A percentile compares a stretch with the other conserved stretches of the same genome.
phyloP scores from a whole-genome alignment of 2,113 vertebrate genomes.

The Pseudorectes ferrugineus region DNA sequence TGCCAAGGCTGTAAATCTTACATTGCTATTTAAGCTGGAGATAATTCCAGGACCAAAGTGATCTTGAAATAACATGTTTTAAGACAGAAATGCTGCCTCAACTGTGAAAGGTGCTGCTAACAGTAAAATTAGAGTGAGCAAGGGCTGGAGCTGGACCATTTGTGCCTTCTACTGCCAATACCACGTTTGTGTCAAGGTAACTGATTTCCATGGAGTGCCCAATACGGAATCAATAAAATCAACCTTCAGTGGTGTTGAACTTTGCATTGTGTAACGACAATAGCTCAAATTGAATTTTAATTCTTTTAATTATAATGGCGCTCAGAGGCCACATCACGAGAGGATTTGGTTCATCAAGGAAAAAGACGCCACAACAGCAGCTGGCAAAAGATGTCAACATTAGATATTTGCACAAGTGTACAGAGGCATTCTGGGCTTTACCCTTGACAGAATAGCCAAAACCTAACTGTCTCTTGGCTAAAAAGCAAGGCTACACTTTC shows the following conservation, averaged over 20 bases:
- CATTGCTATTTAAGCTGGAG: not conserved
- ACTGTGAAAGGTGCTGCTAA: not conserved
- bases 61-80: not conserved
- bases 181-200: conserved; percentile 2
- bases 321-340: conserved; percentile 33
- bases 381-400: conserved; percentile 47
- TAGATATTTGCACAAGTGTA: conserved; percentile 39
- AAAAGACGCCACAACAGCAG: conserved; percentile 36
- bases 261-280: conserved; percentile 55
- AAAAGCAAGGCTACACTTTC: not conserved
- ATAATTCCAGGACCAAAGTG: not conserved
- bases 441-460: not conserved
- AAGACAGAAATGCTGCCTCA: not conserved
- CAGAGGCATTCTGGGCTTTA: not conserved
- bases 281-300: conserved; percentile 58
- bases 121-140: not conserved
- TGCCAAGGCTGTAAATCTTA: not conserved
- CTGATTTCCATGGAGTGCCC: conserved; percentile 32
- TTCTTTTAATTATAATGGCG: conserved; percentile 38
- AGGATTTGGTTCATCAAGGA: conserved; percentile 45
- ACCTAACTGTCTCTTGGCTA: not conserved
- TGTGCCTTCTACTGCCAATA: conserved; percentile 1
- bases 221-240: conserved; percentile 51
- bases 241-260: conserved; percentile 44
- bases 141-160: not conserved